Percentiles rank a stretch among this genome's conserved stretches.
phyloP scores from a whole-genome alignment of 2,888 invertebrate genomes.

The Xestoiulus laeticollis region DNA sequence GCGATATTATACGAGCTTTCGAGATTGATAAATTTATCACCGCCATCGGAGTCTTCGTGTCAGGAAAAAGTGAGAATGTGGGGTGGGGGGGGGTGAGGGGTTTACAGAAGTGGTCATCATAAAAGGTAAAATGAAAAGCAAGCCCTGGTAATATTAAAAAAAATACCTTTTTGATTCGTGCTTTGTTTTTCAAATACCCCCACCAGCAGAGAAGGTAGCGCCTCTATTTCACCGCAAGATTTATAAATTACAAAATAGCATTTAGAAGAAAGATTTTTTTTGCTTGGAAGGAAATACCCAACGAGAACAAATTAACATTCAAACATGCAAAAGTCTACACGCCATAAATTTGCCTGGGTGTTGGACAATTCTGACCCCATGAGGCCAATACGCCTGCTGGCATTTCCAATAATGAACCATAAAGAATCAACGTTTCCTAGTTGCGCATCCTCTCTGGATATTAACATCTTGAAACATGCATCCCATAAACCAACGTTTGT shows the following conservation, averaged over 20 bases:
- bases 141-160: background rate
- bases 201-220: slow-evolving; percentile 18
- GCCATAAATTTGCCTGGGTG: background rate
- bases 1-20: slow-evolving; percentile 33
- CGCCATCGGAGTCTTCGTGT: background rate
- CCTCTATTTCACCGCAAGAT: slow-evolving; percentile 42
- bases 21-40: slow-evolving; percentile 34
- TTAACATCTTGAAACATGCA: background rate
- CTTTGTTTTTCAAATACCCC: slow-evolving; percentile 34
- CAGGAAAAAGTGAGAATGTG: background rate
- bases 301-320: slow-evolving; percentile 28
- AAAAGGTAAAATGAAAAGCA: background rate
- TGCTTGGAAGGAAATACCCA: background rate
- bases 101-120: background rate
- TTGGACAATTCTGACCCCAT: slow-evolving; percentile 27
- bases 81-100: too few species aligned
- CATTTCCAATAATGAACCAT: slow-evolving; percentile 10
- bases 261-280: background rate
- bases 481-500: background rate
- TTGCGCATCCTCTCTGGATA: slow-evolving; percentile 5
- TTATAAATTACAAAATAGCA: slow-evolving; percentile 31
- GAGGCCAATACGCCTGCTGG: background rate
- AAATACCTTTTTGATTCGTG: slow-evolving; percentile 13
- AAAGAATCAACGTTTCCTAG: slow-evolving; percentile 4
- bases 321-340: slow-evolving; percentile 28